phyloP scores from a whole-genome alignment of 2,797 vertebrate genomes.

The Chlorospingus flavigularis region DNA sequence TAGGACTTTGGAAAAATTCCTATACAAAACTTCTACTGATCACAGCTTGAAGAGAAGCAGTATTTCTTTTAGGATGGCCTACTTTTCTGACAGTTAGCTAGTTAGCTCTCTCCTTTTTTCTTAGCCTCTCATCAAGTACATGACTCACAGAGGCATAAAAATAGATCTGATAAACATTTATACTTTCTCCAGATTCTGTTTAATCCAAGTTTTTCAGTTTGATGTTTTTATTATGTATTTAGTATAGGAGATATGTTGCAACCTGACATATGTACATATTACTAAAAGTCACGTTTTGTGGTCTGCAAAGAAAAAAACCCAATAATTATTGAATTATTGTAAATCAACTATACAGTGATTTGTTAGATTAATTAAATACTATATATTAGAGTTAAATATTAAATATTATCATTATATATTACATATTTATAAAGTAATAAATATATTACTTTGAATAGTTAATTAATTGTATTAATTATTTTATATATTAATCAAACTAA shows the following conservation, averaged over 20 bases:
- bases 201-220: not conserved
- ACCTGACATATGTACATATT: not conserved
- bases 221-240: not conserved
- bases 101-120: not conserved
- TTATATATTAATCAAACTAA: not conserved
- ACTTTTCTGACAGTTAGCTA: not conserved
- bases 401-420: not conserved
- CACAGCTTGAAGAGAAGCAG: not conserved
- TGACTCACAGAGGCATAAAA: not conserved
- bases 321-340: not conserved
- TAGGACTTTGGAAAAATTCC: not conserved
- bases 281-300: not conserved
- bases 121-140: not conserved
- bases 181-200: not conserved
- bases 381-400: not conserved
- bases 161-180: not conserved
- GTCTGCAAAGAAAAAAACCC: not conserved
- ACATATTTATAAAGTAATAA: not conserved
- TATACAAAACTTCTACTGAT: not conserved
- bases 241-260: not conserved
- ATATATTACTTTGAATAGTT: not conserved
- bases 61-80: not conserved
- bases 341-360: not conserved
- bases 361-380: not conserved
- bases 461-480: not conserved